Evolutionary conservation across 2,113 vertebrate genomes (phyloP).

Genomic region (Anolis sagrei): DNA sequence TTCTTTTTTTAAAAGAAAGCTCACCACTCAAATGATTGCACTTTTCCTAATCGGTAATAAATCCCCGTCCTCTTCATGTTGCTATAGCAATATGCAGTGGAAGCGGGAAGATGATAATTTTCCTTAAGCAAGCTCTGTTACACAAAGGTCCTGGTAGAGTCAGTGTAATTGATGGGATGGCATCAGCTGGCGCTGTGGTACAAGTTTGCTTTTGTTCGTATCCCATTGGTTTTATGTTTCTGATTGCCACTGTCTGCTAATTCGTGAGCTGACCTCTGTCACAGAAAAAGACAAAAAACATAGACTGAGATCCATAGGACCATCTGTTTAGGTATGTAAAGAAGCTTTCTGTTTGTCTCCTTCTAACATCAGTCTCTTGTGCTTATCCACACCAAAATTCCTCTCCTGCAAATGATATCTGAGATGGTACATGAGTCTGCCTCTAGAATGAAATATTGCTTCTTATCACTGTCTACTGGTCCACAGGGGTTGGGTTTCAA

Average conservation of each 20-base stretch:
- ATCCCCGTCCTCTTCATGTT: neutral
- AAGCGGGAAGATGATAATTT: conserved; percentile 26
- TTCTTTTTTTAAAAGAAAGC: neutral
- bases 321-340: neutral
- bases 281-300: neutral
- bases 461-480: neutral
- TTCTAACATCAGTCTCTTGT: neutral
- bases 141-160: conserved; percentile 47
- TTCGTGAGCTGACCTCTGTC: conserved; percentile 47
- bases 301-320: neutral
- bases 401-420: neutral
- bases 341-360: neutral
- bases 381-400: neutral
- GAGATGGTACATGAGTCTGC: neutral
- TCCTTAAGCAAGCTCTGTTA: conserved; percentile 43
- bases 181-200: conserved; percentile 44
- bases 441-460: neutral
- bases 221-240: conserved; percentile 49
- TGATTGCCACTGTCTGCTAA: conserved; percentile 40
- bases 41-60: neutral
- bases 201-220: conserved; percentile 53
- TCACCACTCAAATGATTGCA: neutral
- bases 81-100: neutral
- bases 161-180: conserved; percentile 53
- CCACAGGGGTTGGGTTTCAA: neutral